phyloP scores from a whole-genome alignment of 1,140 invertebrate species.

The Drosophila teissieri region DNA sequence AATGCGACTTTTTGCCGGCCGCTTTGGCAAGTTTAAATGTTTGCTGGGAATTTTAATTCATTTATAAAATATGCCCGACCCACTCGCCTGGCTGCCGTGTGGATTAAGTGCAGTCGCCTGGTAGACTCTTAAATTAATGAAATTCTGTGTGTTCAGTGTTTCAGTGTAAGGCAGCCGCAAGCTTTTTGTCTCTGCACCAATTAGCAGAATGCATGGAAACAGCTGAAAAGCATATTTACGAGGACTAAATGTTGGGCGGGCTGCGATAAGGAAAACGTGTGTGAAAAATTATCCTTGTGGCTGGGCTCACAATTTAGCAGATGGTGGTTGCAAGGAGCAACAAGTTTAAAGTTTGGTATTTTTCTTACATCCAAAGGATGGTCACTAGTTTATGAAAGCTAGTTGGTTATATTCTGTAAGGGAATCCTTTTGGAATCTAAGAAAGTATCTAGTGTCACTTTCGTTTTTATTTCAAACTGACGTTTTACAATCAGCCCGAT shows the following conservation, averaged over 20 bases:
- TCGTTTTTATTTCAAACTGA: neutral
- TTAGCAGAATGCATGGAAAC: slow-evolving; percentile 28
- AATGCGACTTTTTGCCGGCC: slow-evolving; percentile 12
- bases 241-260: neutral
- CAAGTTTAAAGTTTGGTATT: neutral
- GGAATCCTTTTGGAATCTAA: neutral
- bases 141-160: slow-evolving; percentile 49
- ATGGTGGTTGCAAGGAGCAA: neutral
- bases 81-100: slow-evolving; percentile 14
- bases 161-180: slow-evolving; percentile 41
- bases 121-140: slow-evolving; percentile 42
- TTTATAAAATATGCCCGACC: slow-evolving; percentile 47
- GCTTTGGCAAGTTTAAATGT: slow-evolving; percentile 43
- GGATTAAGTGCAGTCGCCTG: slow-evolving; percentile 43
- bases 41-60: slow-evolving; percentile 54
- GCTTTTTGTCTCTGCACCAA: slow-evolving; percentile 38
- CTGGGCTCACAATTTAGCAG: neutral
- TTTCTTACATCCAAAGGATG: neutral
- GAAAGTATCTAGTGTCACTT: neutral
- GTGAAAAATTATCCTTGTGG: slow-evolving; percentile 7
- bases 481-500: neutral
- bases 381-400: too few relatives aligned
- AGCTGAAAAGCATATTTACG: slow-evolving; percentile 8
- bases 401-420: too few relatives aligned
- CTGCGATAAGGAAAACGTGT: slow-evolving; percentile 6